Evolutionary conservation across 2,888 invertebrate species (phyloP).

Genomic region (Acleris emargana): DNA sequence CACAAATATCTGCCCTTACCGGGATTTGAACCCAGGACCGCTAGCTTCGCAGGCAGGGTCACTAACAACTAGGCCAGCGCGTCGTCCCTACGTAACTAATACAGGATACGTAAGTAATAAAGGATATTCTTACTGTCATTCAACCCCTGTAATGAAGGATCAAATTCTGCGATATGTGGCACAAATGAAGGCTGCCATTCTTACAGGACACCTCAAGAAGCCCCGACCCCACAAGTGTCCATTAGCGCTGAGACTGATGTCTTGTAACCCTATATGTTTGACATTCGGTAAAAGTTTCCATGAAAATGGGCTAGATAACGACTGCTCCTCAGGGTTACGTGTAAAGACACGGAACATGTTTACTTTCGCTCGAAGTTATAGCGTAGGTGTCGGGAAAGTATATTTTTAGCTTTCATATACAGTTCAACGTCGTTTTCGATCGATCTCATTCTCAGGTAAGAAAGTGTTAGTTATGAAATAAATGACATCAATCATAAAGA

Average conservation of each 20-base stretch:
- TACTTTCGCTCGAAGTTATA: conserved; percentile 40
- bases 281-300: conserved; percentile 61
- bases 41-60: too few species aligned
- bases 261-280: conserved; percentile 77
- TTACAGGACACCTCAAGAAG: conserved; percentile 60
- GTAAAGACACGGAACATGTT: conserved; percentile 37
- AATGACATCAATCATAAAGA: too few species aligned
- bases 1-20: too few species aligned
- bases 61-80: too few species aligned
- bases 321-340: conserved; percentile 51
- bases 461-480: too few species aligned
- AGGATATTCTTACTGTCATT: conserved; percentile 17
- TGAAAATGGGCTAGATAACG: conserved; percentile 64
- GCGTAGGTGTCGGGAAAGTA: neutral
- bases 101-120: conserved; percentile 34
- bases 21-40: too few species aligned
- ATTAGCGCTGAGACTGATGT: conserved; percentile 70
- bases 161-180: conserved; percentile 35
- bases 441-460: too few species aligned
- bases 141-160: conserved; percentile 38
- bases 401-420: neutral
- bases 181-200: conserved; percentile 40
- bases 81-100: too few species aligned
- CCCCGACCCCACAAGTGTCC: conserved; percentile 70
- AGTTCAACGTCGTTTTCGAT: neutral